Evolutionary conservation across 2,888 invertebrate species (phyloP), one percentile per base, ranked within the genome.

Genomic region (Lasius platythorax): DNA sequence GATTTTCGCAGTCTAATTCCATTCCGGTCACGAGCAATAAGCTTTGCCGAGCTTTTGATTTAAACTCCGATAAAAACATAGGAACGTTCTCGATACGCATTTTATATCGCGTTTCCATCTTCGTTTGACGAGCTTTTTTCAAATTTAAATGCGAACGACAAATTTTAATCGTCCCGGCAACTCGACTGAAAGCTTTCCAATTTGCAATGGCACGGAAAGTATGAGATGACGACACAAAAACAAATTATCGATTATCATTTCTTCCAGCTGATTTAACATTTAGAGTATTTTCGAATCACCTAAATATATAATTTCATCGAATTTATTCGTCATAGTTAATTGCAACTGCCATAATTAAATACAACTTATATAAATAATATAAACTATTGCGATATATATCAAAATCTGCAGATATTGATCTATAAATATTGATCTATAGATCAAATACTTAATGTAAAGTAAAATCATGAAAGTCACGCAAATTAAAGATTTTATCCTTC

Each of bases 151-250:
- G 43, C 23, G 11, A 15, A 68, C 56, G 68, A 53, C 56, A 58
- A 78, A 58, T 70, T 78, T 78, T 78, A 78, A 78, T 78, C 78
- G 30, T 78, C 43, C 43, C 23, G 43, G 30, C 70, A 68, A 78
- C 30, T 78, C 78, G n/a, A 43, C n/a, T 43, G 23, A 70, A 43
- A 78, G 68, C 78, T 78, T 78, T 78, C 11, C 70, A 68, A 78
- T 78, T 78, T 78, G 58, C 70, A 43, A 78, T 15, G n/a, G 50
- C 12, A 58, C 58, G 40, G 43, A 58, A 78, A 78, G 43, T 33
- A 76, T 8, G 15, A 78, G 40, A 78, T 40, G 40, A 67, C 40
- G 66, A 12, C 5, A 15, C 40, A 70, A 70, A 43, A 58, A 78
- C n/a, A 30, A n/a, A 28, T 43, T 46, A 68, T 68, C 43, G 43